These are phyloP conservation scores for Triops longicaudatus DNA, from an alignment of 1,140 invertebrate genomes.

Conservation along the genomic window DNA sequence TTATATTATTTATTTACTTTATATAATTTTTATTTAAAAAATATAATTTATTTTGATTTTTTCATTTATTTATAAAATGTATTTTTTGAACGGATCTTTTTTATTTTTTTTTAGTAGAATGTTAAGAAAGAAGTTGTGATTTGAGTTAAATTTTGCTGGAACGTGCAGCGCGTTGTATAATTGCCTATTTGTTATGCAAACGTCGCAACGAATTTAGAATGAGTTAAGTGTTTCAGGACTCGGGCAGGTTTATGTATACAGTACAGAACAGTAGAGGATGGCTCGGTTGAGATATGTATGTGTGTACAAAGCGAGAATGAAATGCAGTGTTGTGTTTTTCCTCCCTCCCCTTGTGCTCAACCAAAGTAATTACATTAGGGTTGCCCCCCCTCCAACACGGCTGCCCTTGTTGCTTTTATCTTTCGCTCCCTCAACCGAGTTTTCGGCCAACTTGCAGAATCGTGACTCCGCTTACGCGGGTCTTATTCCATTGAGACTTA, in stretches of 20 bases:
- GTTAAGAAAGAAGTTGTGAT: neutral
- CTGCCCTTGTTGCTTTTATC: neutral
- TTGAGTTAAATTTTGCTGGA: neutral
- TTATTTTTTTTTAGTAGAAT: neutral
- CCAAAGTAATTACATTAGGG: slow-evolving; percentile 12
- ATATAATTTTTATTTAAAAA: too few relatives aligned
- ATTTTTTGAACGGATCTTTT: too few relatives aligned
- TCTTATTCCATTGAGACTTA: too few relatives aligned
- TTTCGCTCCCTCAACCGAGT: neutral
- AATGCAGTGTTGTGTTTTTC: neutral
- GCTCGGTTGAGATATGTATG: too few relatives aligned
- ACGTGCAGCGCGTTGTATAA: neutral
- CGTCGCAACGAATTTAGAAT: neutral
- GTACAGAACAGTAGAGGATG: too few relatives aligned
- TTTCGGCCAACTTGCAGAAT: too few relatives aligned
- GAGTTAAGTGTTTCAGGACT: neutral
- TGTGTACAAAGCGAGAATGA: neutral
- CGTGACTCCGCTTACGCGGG: too few relatives aligned
- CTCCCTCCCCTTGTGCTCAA: neutral
- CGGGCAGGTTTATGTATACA: neutral
- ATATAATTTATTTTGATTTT: too few relatives aligned
- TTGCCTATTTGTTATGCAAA: slow-evolving; percentile 8
- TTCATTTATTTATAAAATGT: too few relatives aligned
- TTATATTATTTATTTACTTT: too few relatives aligned
- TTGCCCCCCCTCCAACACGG: neutral